Evolutionary conservation across 2,113 vertebrate species (phyloP).

Genomic region (Nothoprocta pentlandii): DNA sequence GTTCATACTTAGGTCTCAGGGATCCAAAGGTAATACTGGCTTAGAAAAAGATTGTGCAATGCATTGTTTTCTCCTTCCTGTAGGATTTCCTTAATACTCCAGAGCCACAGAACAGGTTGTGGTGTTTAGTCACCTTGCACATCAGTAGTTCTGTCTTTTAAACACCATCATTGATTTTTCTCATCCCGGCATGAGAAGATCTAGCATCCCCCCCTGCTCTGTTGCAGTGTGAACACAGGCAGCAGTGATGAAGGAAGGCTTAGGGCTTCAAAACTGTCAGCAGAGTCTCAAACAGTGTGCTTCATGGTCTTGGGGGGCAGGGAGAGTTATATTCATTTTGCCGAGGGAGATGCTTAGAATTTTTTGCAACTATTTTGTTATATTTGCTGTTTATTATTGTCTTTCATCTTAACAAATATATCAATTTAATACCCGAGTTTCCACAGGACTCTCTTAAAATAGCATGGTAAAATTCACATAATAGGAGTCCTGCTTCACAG

Average conservation of each 20-base stretch:
- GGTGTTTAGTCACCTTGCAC: constrained; percentile 25
- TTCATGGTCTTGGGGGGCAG: neutral
- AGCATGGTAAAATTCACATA: neutral
- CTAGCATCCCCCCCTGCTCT: constrained; percentile 1
- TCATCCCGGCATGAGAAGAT: constrained; percentile 27
- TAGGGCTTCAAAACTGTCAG: neutral
- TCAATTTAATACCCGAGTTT: neutral
- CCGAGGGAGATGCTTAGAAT: neutral
- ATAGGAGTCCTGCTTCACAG: neutral
- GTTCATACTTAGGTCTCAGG: neutral
- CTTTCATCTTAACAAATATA: neutral
- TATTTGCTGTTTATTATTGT: neutral
- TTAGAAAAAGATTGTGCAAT: neutral
- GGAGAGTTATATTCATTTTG: accelerated
- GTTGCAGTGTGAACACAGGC: neutral
- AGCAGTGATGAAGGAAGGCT: neutral
- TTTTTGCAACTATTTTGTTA: neutral
- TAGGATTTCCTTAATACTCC: constrained; percentile 24
- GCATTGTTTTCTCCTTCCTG: neutral
- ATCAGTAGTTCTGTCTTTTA: constrained; percentile 54
- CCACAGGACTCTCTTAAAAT: neutral
- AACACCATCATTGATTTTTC: constrained; percentile 29
- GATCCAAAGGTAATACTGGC: neutral
- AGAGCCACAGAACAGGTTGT: neutral
- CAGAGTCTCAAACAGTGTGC: neutral